phyloP scores from a whole-genome alignment of 1,140 invertebrate genomes.

The Plodia interpunctella region DNA sequence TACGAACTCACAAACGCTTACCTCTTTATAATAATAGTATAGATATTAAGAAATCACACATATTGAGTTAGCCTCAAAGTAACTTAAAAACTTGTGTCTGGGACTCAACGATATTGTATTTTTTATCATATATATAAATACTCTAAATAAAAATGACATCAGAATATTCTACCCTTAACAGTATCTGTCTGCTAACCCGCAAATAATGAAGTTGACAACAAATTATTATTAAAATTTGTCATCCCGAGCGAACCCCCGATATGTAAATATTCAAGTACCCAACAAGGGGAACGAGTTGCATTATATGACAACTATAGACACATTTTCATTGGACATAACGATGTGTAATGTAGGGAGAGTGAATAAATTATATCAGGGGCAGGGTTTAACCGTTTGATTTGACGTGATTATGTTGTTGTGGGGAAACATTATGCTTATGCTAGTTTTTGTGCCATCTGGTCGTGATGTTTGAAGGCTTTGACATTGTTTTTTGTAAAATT shows the following conservation, averaged over 20 bases:
- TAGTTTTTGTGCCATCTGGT: neutral
- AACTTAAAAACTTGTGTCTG: too few relatives aligned
- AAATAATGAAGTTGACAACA: conserved; percentile 17
- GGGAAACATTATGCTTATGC: conserved; percentile 12
- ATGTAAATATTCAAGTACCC: conserved; percentile 67
- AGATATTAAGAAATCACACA: too few relatives aligned
- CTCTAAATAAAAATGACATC: too few relatives aligned
- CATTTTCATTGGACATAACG: conserved; percentile 48
- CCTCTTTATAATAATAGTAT: too few relatives aligned
- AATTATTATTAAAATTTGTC: conserved; percentile 46
- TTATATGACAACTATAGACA: conserved; percentile 47
- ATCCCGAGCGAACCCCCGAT: conserved; percentile 39
- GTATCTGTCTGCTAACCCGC: conserved; percentile 26
- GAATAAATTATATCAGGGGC: conserved; percentile 54
- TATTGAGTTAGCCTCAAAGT: too few relatives aligned
- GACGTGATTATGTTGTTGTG: conserved; percentile 44
- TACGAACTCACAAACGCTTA: too few relatives aligned
- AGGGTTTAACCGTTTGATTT: conserved; percentile 36
- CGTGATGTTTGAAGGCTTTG: too few relatives aligned
- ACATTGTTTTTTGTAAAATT: too few relatives aligned
- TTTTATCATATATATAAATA: too few relatives aligned
- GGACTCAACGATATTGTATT: too few relatives aligned
- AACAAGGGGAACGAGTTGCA: conserved; percentile 56
- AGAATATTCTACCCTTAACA: too few relatives aligned
- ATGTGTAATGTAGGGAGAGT: conserved; percentile 37